These are phyloP conservation scores for Vireo altiloquus DNA, from an alignment of 2,113 vertebrate genomes.

Conservation along the genomic window DNA sequence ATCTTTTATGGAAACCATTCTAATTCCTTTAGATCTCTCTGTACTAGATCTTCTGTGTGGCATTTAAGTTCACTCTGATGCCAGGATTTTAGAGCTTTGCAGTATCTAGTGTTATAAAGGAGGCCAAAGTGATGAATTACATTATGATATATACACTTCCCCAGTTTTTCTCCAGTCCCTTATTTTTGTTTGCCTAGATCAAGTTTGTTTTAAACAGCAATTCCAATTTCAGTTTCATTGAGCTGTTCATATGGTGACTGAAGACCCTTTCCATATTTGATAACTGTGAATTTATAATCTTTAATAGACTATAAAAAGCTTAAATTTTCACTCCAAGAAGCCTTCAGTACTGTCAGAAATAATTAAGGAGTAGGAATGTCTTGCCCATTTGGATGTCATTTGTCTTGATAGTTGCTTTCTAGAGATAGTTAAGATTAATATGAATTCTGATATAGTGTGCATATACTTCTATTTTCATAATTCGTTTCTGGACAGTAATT, in stretches of 20 bases:
- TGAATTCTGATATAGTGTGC: background rate
- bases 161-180: background rate
- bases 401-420: slow-evolving; percentile 30
- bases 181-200: background rate
- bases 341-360: slow-evolving; percentile 36
- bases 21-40: background rate
- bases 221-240: background rate
- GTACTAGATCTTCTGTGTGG: background rate
- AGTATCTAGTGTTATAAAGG: background rate
- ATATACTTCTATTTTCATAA: background rate
- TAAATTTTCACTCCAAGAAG: slow-evolving; percentile 10
- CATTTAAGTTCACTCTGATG: background rate
- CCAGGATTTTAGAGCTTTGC: background rate
- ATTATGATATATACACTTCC: background rate
- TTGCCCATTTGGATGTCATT: slow-evolving; percentile 6
- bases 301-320: slow-evolving; percentile 21
- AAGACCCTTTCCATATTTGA: background rate
- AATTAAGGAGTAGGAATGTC: slow-evolving; percentile 9
- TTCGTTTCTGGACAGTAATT: background rate
- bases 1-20: background rate
- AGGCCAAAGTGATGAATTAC: background rate
- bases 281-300: background rate
- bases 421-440: slow-evolving; percentile 8
- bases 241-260: background rate
- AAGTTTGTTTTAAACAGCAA: background rate